These are phyloP conservation scores for Drosophila busckii DNA, from an alignment of 1,140 invertebrate genomes.

Conservation along the genomic window DNA sequence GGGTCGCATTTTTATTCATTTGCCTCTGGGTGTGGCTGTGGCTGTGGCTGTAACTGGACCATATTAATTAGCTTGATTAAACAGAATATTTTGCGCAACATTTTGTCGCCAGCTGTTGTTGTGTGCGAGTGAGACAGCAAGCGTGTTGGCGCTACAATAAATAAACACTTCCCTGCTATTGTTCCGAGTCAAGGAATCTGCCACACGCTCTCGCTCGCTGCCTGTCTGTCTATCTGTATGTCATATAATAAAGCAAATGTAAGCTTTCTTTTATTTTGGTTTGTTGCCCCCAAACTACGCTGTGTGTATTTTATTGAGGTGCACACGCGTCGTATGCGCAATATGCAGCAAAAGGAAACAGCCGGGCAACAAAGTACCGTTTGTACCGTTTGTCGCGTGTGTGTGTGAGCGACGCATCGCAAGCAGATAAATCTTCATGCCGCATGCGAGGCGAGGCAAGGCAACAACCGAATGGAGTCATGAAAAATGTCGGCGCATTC, in stretches of 20 bases:
- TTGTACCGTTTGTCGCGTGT: neutral
- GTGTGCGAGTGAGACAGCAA: slow-evolving; percentile 5
- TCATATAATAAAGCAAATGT: slow-evolving; percentile 73
- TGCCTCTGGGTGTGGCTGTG: neutral
- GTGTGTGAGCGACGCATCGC: slow-evolving; percentile 42
- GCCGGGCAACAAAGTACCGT: slow-evolving; percentile 3
- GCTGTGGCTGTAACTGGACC: slow-evolving; percentile 60
- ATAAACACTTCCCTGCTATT: slow-evolving; percentile 61
- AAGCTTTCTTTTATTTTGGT: too few relatives aligned
- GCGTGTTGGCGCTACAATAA: slow-evolving; percentile 52
- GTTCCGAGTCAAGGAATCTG: slow-evolving; percentile 50
- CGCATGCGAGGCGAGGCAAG: slow-evolving; percentile 14
- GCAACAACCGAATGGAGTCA: slow-evolving; percentile 52
- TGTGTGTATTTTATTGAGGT: slow-evolving; percentile 62
- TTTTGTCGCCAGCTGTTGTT: slow-evolving; percentile 40
- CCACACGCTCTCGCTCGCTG: slow-evolving; percentile 4
- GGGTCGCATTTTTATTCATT: slow-evolving; percentile 53
- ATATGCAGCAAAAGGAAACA: slow-evolving; percentile 14
- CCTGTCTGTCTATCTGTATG: too few relatives aligned
- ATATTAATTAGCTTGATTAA: slow-evolving; percentile 78
- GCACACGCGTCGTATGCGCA: slow-evolving; percentile 43
- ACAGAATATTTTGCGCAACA: slow-evolving; percentile 71
- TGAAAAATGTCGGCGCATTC: slow-evolving; percentile 65
- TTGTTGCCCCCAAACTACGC: slow-evolving; percentile 58
- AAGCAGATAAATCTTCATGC: slow-evolving; percentile 65